Evolutionary conservation across 2,113 vertebrate genomes (phyloP), one percentile per base, ranked within the genome.

Genomic region (Megaceryle maxima): DNA sequence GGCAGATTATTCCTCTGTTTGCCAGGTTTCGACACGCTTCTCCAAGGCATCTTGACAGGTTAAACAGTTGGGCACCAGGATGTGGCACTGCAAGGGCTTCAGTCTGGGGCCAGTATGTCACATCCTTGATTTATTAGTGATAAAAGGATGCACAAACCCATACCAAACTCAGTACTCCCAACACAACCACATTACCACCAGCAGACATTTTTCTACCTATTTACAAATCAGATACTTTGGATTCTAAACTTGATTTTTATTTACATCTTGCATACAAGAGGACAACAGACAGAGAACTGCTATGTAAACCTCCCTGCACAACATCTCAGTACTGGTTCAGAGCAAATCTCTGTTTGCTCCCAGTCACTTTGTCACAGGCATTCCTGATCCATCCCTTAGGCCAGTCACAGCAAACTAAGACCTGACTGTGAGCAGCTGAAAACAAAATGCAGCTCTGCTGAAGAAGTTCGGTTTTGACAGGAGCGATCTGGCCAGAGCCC

Each of bases 1-100:
- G 66, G 53, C 50, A 82, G 37, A 94, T 69, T 79, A 75, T 63
- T 70, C 11, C 73, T 43, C 33, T 67, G 80, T 46, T 90, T 66
- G 78, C 41, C 70, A 92, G 74, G 59, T 92, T 93, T 94, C 86
- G 80, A 93, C 51, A 83, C 6, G 1, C 28, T 90, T 57, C 69
- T 94, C 43, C 43, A 68, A n/a, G 28, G 28, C 62, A 51, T 66
- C 83, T n/a, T 64, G n/a, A 94, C 86, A 92, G 53, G 88, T 13
- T 64, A 53, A 89, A 57, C 80, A 78, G 60, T 73, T 60, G 66
- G 73, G 14, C 43, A 93, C 6, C 53, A 59, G 13, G 31, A 91
- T 25, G n/a, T 53, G 44, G 50, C 90, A 83, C 43, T 31, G 11
- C 51, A 53, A 37, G 25, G 29, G 67, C 55, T 51, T 80, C 39